phyloP scores from a whole-genome alignment of 2,797 vertebrate species.

The Kryptopterus vitreolus region DNA sequence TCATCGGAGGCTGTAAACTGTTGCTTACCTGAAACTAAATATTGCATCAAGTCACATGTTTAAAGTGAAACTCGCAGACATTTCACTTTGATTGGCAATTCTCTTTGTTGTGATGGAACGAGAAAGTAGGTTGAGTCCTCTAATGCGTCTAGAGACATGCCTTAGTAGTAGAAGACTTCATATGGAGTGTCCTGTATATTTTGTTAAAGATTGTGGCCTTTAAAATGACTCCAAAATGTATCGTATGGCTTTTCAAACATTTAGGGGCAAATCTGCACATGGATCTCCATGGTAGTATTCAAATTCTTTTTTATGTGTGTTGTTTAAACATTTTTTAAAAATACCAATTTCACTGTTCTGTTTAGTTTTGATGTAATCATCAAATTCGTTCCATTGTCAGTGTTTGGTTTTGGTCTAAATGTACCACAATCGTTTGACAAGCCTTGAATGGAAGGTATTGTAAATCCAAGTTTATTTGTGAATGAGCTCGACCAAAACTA shows the following conservation, averaged over 20 bases:
- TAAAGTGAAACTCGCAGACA: conserved; percentile 9
- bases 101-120: neutral
- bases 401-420: neutral
- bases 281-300: neutral
- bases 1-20: neutral
- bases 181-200: conserved; percentile 24
- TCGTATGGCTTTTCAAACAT: neutral
- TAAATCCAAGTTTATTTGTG: conserved; percentile 22
- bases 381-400: neutral
- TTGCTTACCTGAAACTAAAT: neutral
- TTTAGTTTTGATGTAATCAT: neutral
- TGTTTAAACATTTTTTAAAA: neutral
- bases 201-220: conserved; percentile 49
- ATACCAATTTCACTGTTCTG: neutral
- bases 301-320: neutral
- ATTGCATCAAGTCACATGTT: neutral
- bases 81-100: conserved; percentile 5
- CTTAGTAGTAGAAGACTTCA: conserved; percentile 21
- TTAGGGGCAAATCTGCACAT: neutral
- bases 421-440: neutral
- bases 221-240: neutral
- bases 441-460: neutral
- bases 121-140: neutral
- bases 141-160: neutral
- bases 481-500: conserved; percentile 29